Conservation (phyloP, 2,888 invertebrate species). For the Lissocephala sabroskyi region DNA sequence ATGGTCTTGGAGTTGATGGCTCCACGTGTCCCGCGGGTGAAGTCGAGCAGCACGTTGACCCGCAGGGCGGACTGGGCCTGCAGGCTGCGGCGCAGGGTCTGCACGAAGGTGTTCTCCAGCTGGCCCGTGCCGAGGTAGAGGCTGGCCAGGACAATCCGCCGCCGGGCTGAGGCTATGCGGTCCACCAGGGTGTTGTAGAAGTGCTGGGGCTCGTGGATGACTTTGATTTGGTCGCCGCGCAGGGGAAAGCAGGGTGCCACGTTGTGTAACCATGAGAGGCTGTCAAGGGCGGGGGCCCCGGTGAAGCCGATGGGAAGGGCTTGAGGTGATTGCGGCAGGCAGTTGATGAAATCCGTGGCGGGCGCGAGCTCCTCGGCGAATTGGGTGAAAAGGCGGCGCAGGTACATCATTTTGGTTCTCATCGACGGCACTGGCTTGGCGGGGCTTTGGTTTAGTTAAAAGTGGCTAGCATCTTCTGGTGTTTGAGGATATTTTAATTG, state of each 20-base stretch:
- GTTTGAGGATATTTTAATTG: too few relatives aligned
- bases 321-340: slow-evolving; percentile 51
- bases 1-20: slow-evolving; percentile 82
- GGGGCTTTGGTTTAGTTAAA: too few relatives aligned
- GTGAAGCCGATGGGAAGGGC: slow-evolving; percentile 42
- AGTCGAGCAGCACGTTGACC: slow-evolving; percentile 89
- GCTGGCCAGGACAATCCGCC: slow-evolving; percentile 88
- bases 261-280: slow-evolving; percentile 77
- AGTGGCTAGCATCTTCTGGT: too few relatives aligned
- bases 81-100: slow-evolving; percentile 77
- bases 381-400: slow-evolving; percentile 68
- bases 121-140: slow-evolving; percentile 93
- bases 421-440: too few relatives aligned
- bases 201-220: slow-evolving; percentile 82
- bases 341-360: slow-evolving; percentile 60
- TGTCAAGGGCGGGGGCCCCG: slow-evolving; percentile 72
- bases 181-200: slow-evolving; percentile 84
- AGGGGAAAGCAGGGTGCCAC: slow-evolving; percentile 81
- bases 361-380: slow-evolving; percentile 62
- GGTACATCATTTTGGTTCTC: slow-evolving; percentile 36
- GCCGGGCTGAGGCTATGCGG: slow-evolving; percentile 78
- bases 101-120: slow-evolving; percentile 85
- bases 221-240: slow-evolving; percentile 79
- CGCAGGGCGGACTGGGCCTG: slow-evolving; percentile 73
- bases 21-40: slow-evolving; percentile 90